Base-by-base conservation (phyloP, 2,797 vertebrate genomes). In the Esox lucius region DNA sequence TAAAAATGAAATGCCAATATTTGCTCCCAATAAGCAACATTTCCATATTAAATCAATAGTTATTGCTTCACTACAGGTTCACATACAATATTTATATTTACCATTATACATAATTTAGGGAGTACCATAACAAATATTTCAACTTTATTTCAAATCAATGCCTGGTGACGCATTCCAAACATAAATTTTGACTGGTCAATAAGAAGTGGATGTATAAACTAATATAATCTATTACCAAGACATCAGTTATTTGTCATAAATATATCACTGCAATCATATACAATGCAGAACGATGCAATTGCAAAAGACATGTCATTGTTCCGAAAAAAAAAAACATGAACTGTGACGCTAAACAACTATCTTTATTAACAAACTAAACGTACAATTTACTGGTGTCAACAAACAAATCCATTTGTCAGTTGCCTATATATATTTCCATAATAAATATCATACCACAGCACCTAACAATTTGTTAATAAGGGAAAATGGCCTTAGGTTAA, bases 131-230 rank as follows among this genome's bases (percentile, higher is more conserved):
- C 33, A 53, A 69, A 73, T 82, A 68, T 80, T 84, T 84, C 56
- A 78, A 78, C 66, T 68, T 74, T 51, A 82, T 75, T 80, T 85
- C 6, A 68, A 78, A 83, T 86, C 79, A 81, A 86, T 85, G 66
- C 16, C 75, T 80, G 56, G 26, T 61, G 69, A 70, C 42, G 17
- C 78, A 15, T 69, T 70, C 16, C 24, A 76, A 42, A 70, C 73
- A 71, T 82, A 81, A 81, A 83, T 78, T 75, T 48, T 71, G 26
- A 56, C 31, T 59, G 62, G 73, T 78, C 76, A 71, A 78, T 81
- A 81, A 28, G 65, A 39, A 48, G 61, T 17, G 26, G 64, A 85
- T 71, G 68, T 62, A 81, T 78, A 61, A 76, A 81, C 73, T 75
- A 70, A 78, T 81, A 53, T 75, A 62, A 80, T 83, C 70, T 75